phyloP scores from a whole-genome alignment of 2,797 vertebrate species.

The Micrastur ruficollis region DNA sequence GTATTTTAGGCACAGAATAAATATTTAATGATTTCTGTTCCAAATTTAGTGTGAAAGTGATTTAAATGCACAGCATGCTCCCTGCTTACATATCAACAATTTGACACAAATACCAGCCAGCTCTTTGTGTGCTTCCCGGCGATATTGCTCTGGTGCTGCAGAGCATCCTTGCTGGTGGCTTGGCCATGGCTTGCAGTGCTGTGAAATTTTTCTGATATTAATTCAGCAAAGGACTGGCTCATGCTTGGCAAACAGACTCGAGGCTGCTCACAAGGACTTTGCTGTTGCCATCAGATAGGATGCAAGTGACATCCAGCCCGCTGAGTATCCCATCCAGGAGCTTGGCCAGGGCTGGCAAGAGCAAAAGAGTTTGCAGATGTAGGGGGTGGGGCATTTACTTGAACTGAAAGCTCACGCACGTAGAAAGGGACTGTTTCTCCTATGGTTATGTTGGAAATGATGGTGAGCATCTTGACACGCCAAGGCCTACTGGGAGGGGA shows the following conservation, averaged over 20 bases:
- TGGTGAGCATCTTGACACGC: not conserved
- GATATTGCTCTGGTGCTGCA: not conserved
- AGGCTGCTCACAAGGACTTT: not conserved
- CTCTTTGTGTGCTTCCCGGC: rapidly evolving
- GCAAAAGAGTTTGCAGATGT: not conserved
- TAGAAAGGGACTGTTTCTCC: not conserved
- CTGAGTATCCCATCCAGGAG: rapidly evolving
- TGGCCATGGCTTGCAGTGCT: rapidly evolving
- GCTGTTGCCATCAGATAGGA: not conserved
- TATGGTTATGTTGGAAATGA: not conserved
- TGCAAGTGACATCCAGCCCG: not conserved
- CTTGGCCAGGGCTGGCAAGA: not conserved
- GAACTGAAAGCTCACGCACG: not conserved
- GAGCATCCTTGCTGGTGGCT: not conserved
- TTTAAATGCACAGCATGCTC: constrained; percentile 48
- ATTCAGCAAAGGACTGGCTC: not conserved
- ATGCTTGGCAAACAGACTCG: not conserved
- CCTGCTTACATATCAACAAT: constrained; percentile 57
- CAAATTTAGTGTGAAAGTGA: constrained; percentile 64
- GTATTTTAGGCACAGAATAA: constrained; percentile 66
- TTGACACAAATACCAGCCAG: not conserved
- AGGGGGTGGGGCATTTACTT: not conserved
- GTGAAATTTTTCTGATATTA: not conserved
- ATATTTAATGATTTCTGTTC: constrained; percentile 73
- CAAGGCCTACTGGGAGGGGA: not conserved